phyloP scores from a whole-genome alignment of 2,888 invertebrate genomes.

The Steinernema scapterisci region DNA sequence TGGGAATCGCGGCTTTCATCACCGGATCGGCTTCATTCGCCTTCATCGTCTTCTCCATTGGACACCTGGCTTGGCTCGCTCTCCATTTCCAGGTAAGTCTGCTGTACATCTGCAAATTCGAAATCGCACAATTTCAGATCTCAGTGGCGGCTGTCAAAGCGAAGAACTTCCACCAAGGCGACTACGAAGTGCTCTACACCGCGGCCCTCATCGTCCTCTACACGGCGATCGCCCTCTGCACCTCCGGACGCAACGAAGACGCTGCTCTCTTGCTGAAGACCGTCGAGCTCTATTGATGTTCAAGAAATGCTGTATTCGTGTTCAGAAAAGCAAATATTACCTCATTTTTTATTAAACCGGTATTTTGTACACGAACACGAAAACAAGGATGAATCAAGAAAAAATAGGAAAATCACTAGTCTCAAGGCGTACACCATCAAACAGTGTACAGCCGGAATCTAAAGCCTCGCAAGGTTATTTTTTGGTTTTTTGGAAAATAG shows the following conservation, averaged over 20 bases:
- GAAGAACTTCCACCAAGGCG: slow-evolving; percentile 1
- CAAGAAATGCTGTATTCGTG: not conserved
- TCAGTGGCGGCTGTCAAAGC: not conserved
- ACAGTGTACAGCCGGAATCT: slow-evolving; percentile 8
- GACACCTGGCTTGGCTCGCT: not conserved
- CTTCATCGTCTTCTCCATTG: not conserved
- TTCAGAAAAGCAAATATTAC: not conserved
- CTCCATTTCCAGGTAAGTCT: slow-evolving; percentile 15
- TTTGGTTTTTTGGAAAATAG: slow-evolving; percentile 10
- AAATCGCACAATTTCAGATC: not conserved
- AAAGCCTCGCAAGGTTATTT: slow-evolving; percentile 32
- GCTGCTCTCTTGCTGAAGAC: too few species aligned
- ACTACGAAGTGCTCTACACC: not conserved
- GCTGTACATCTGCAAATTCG: not conserved
- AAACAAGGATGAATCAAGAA: not conserved
- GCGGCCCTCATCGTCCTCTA: not conserved
- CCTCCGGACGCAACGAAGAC: not conserved
- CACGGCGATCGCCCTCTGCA: not conserved
- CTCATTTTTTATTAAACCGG: not conserved
- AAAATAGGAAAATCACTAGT: slow-evolving; percentile 8
- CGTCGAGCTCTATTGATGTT: not conserved
- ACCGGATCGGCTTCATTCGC: not conserved
- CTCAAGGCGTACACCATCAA: slow-evolving; percentile 20
- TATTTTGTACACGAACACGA: not conserved
- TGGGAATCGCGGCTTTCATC: not conserved